phyloP scores from a whole-genome alignment of 2,888 invertebrate species.

The Cylloceria caligata region DNA sequence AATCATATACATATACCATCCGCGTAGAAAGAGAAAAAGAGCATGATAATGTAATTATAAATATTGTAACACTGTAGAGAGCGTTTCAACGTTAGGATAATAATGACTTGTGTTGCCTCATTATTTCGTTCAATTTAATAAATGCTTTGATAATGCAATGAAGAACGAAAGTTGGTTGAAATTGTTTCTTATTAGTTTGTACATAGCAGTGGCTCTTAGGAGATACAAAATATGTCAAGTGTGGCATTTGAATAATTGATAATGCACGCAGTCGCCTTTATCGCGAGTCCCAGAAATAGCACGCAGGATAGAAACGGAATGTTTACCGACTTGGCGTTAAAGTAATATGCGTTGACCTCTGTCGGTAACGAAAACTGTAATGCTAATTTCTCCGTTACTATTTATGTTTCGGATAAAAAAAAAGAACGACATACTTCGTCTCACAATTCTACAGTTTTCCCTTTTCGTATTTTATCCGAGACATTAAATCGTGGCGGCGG shows the following conservation, averaged over 20 bases:
- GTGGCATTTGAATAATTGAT: conserved; percentile 3
- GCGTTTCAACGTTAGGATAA: conserved; percentile 68
- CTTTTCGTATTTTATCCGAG: too few species aligned
- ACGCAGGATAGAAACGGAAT: neutral
- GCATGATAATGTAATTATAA: conserved; percentile 55
- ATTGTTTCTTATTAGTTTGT: conserved; percentile 24
- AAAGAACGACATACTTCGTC: too few species aligned
- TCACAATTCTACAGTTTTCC: too few species aligned
- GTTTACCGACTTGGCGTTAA: too few species aligned
- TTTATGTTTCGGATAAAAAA: too few species aligned
- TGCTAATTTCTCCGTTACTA: too few species aligned
- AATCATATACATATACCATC: conserved; percentile 64
- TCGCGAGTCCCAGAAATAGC: neutral
- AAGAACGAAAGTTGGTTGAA: conserved; percentile 66
- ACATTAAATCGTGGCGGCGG: too few species aligned
- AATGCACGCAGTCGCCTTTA: neutral
- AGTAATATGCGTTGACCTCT: too few species aligned
- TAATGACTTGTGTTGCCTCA: conserved; percentile 74
- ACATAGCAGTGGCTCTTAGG: neutral
- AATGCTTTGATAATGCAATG: conserved; percentile 77
- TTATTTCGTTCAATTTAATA: conserved; percentile 76
- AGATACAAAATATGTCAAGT: too few species aligned
- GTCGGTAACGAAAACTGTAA: too few species aligned
- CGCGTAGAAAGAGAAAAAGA: conserved; percentile 36
- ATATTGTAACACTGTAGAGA: conserved; percentile 42